These are phyloP conservation scores for Caradrina clavipalpis DNA, from an alignment of 2,888 invertebrate species.

Conservation along the genomic window DNA sequence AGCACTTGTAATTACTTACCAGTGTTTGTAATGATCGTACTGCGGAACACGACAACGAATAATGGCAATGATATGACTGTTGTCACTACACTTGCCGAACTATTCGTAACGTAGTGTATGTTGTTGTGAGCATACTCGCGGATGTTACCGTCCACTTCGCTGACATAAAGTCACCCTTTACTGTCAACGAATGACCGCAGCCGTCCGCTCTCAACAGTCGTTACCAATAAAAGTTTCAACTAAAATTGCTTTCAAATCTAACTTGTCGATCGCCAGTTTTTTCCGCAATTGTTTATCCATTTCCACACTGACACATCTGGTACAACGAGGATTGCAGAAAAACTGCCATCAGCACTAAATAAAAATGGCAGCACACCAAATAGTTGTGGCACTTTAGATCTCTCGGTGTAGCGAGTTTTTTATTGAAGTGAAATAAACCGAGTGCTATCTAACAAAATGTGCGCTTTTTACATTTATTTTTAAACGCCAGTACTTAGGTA, in stretches of 20 bases:
- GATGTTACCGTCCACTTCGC: background rate
- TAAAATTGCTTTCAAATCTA: conserved; percentile 11
- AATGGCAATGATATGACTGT: no score
- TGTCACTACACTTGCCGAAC: background rate
- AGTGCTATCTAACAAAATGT: background rate
- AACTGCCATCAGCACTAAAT: conserved; percentile 52
- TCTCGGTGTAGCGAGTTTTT: conserved; percentile 18
- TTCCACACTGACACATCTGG: conserved; percentile 30
- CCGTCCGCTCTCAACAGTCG: background rate
- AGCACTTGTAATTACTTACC: no score
- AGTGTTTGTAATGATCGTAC: no score
- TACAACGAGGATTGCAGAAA: conserved; percentile 20
- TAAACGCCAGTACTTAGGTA: background rate
- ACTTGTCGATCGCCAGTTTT: background rate
- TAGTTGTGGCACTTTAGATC: conserved; percentile 14
- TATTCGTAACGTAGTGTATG: background rate
- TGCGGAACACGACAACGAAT: background rate
- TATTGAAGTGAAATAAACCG: conserved; percentile 14
- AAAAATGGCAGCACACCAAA: conserved; percentile 42
- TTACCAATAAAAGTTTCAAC: background rate
- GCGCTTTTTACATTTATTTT: background rate
- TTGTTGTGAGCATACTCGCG: background rate
- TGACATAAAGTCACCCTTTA: no score
- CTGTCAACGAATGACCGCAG: background rate
- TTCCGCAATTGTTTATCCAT: conserved; percentile 24